phyloP scores from a whole-genome alignment of 2,888 invertebrate species.

The Lochmaea capreae region DNA sequence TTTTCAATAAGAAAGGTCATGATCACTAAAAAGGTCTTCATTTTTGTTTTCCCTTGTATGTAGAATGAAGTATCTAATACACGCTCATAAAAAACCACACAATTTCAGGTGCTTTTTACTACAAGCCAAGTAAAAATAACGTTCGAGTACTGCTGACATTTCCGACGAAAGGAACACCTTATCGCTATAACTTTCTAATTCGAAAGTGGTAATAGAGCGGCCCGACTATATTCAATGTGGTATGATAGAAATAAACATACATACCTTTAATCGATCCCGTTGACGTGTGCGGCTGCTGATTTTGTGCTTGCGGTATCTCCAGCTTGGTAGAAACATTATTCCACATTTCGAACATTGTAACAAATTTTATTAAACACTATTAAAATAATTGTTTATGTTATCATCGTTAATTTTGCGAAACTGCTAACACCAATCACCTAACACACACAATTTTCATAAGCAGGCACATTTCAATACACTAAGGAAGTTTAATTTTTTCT shows the following conservation, averaged over 20 bases:
- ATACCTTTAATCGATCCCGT: conserved; percentile 87
- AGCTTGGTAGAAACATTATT: conserved; percentile 81
- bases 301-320: conserved; percentile 75
- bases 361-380: conserved; percentile 21
- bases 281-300: conserved; percentile 81
- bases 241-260: conserved; percentile 4
- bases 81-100: too few species aligned
- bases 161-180: too few species aligned
- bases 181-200: too few species aligned
- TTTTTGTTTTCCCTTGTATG: too few species aligned
- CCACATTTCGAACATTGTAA: conserved; percentile 86
- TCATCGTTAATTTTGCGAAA: conserved; percentile 12
- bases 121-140: too few species aligned
- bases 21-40: too few species aligned
- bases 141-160: too few species aligned
- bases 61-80: too few species aligned
- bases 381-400: conserved; percentile 18
- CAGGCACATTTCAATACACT: background rate
- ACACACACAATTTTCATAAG: conserved; percentile 4
- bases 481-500: conserved; percentile 5
- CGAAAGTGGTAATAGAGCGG: too few species aligned
- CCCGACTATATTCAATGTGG: too few species aligned
- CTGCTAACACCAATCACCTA: conserved; percentile 10
- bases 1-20: too few species aligned
- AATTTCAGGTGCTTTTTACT: too few species aligned